Evolutionary conservation across 2,888 invertebrate species (phyloP), one percentile per base, ranked within the genome.

Genomic region (Coelogynopora nodosa): DNA sequence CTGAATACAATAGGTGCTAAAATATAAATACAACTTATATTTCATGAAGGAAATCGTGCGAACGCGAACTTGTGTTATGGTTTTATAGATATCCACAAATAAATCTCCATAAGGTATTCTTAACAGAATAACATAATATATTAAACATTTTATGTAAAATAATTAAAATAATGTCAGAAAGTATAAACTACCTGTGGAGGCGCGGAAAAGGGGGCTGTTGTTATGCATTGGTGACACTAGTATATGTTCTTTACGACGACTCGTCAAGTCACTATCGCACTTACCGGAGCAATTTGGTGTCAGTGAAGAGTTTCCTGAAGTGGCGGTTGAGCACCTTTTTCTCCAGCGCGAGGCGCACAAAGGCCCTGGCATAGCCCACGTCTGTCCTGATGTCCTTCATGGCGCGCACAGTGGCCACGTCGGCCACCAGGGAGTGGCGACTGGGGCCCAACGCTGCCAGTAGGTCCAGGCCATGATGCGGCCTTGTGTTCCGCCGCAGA

Each of bases 341-440:
- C 91, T 99, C 99, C 82, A 99, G 93, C 0, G 98, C 95, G 29
- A 99, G 93, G 86, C 99, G 94, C 0, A 99, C 96, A 95, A 97
- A 99, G 0, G 99, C 98, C 89, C 98, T 90, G 0, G 93, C 93
- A 89, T 93, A 93, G 0, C 98, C 99, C 89, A 98, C 97, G 90
- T 98, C 97, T 0, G 98, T 98, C 93, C 97, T 97, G 87, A 99
- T 97, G 91, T 98, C 98, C 0, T 96, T 95, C 97, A 99, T 98
- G 87, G 90, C 89, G 86, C 91, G 90, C 0, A 92, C 90, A 88
- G 91, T 90, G 84, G 90, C 90, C 84, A 31, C 26, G 87, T 87
- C 87, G 0, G 67, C 87, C 0, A 82, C 26, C 5, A 85, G 27
- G 67, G 84, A 84, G n/a, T 31, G 31, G 0, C 84, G 67, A 5